Evolutionary conservation across 1,140 invertebrate species (phyloP), one percentile per base, ranked within the genome.

Genomic region (Papilio polyxenes): DNA sequence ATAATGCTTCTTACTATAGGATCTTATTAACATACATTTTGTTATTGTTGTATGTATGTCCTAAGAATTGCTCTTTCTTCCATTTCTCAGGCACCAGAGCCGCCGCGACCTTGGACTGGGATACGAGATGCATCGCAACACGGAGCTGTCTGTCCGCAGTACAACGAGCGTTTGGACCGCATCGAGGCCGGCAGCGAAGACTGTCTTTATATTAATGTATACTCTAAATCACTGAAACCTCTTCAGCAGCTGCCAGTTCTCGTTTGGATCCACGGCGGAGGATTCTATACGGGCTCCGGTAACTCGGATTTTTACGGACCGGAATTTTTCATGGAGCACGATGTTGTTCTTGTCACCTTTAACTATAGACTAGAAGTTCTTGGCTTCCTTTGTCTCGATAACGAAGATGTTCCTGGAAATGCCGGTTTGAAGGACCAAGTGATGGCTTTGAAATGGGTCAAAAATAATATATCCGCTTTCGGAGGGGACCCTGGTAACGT

Each of bases 181-280:
- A 83, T 91, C 5, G 91, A 92, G 62, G 59, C 83, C 0, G 95
- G 95, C 0, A 89, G 93, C 51, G 96, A 96, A 89, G 97, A 98
- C 86, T 98, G 97, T 86, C 95, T 98, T 1, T 97, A 96, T 88
- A 91, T 98, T 17, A 97, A 98, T 86, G 95, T 98, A 0, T 97
- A 96, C 88, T 95, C 95, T 15, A 96, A 95, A 83, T 85, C 83
- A 48, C 40, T 91, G 1, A 84, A 74, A 2, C 89, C 91, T 1
- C 31, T 85, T 0, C 82, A 85, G 49, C 90, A 86, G 17, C 94
- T 95, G 81, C 95, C 97, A 1, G 97, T 98, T 0, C 96, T 98
- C 95, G 95, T 97, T 0, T 98, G 96, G 95, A 95, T 98, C 31
- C 96, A 98, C 88, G 97, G 97, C 0, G 97, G 97, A 15, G 95